These are phyloP conservation scores for Lordiphosa mommai DNA, from an alignment of 1,140 invertebrate species.

Conservation along the genomic window DNA sequence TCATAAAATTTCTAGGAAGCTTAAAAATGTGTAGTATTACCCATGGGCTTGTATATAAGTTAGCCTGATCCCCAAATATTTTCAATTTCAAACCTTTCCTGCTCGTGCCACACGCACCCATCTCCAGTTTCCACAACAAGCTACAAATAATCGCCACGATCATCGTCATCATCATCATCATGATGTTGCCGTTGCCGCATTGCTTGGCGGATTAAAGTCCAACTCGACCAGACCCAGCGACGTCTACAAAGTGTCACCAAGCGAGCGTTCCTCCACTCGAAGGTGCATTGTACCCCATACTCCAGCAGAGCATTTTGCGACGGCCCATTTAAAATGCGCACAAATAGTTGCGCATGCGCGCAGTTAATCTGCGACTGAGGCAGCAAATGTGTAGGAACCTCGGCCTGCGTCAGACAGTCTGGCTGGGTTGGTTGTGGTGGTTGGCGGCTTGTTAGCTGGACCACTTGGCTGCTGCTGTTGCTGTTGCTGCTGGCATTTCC, in stretches of 20 bases:
- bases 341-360: slow-evolving; percentile 75
- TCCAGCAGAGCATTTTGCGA: slow-evolving; percentile 32
- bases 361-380: slow-evolving; percentile 77
- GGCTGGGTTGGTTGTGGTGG: slow-evolving; percentile 25
- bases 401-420: slow-evolving; percentile 61
- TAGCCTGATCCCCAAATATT: too few species aligned
- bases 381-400: slow-evolving; percentile 10
- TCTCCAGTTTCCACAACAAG: slow-evolving; percentile 18
- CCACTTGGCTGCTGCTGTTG: slow-evolving; percentile 23
- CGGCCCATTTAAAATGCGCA: slow-evolving; percentile 74
- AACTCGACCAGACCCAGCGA: slow-evolving; percentile 57
- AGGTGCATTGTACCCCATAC: slow-evolving; percentile 60
- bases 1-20: too few species aligned
- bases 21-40: too few species aligned
- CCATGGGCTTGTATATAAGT: too few species aligned
- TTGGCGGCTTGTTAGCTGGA: slow-evolving; percentile 28
- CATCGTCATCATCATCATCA: slow-evolving; percentile 45
- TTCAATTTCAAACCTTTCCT: too few species aligned
- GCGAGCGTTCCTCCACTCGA: slow-evolving; percentile 7
- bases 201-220: slow-evolving; percentile 64
- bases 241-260: slow-evolving; percentile 61
- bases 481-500: slow-evolving; percentile 1
- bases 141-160: slow-evolving; percentile 66
- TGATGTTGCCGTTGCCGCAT: slow-evolving; percentile 42
- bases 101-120: slow-evolving; percentile 25